Evolutionary conservation across 2,113 vertebrate species (phyloP).

Genomic region (Corvus hawaiiensis): DNA sequence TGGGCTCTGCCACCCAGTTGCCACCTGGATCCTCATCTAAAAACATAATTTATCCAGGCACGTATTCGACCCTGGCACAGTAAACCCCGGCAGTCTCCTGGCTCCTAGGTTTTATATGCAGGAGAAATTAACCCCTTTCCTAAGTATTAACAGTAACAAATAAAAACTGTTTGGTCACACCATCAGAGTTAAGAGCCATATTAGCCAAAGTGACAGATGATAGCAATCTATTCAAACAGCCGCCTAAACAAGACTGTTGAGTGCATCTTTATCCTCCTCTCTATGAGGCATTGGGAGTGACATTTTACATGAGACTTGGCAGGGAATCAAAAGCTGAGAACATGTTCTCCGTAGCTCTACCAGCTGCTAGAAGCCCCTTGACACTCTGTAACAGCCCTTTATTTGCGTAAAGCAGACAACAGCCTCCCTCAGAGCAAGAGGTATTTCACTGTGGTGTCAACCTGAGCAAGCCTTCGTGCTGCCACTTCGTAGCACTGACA

Average conservation of each 20-base stretch:
- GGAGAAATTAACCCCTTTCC: background rate
- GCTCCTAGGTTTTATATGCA: background rate
- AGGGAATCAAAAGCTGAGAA: background rate
- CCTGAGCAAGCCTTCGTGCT: background rate
- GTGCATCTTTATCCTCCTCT: background rate
- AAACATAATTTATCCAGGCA: background rate
- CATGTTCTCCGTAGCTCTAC: background rate
- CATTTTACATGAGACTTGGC: background rate
- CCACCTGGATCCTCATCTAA: background rate
- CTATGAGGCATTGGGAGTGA: background rate
- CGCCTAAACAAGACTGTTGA: background rate
- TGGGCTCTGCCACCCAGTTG: background rate
- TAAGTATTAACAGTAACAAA: background rate
- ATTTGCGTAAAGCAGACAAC: background rate
- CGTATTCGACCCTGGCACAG: background rate
- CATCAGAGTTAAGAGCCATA: background rate
- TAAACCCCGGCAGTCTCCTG: background rate
- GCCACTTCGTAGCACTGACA: background rate
- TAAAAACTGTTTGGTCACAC: background rate
- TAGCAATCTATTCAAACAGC: background rate
- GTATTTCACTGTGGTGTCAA: background rate
- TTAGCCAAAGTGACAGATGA: background rate
- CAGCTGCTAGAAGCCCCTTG: background rate
- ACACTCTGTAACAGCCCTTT: background rate
- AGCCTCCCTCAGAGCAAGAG: background rate